Evolutionary conservation across 2,797 vertebrate species (phyloP), one percentile per base, ranked within the genome.

Genomic region (Bucorvus abyssinicus): DNA sequence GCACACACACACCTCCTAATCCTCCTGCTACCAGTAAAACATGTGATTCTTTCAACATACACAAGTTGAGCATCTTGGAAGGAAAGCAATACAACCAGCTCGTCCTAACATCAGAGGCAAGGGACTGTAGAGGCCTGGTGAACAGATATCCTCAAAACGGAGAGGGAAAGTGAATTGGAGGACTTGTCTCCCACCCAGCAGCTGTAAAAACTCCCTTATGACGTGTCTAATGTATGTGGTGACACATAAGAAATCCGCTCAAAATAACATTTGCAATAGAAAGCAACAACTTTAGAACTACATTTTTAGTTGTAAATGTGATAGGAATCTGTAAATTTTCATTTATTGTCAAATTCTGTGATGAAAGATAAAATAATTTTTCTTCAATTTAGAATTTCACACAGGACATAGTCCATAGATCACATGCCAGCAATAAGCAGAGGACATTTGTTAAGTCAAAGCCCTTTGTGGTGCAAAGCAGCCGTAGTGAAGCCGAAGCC

Each of bases 101-200:
- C 12, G 3, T 13, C 53, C 6, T 2, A 30, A 61, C 23, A 34
- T 0, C 14, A 0, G 1, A 60, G 19, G 36, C 0, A 2, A 30
- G n/a, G 30, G 67, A 63, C 23, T 36, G 8, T 0, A 22, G 42
- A 57, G 21, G 19, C 70, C 47, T 18, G 19, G n/a, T 57, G 40
- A 44, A 38, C 17, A 55, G 18, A 10, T 16, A 19, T 5, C 32
- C 27, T 16, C 47, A 8, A 7, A 34, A 18, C 7, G 67, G 10
- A 64, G 38, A 52, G 32, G 45, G 60, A 34, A 83, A 26, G 34
- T 2, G 27, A 82, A 59, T 2, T 3, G 65, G 44, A 42, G 49
- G 71, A 26, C 38, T 3, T 4, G 1, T 7, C 49, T 8, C 3
- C 11, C 29, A 44, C 9, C 45, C 57, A 18, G 52, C 23, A 59